Conservation (phyloP, 2,797 vertebrate species). For the Sebastes trivittatus region DNA sequence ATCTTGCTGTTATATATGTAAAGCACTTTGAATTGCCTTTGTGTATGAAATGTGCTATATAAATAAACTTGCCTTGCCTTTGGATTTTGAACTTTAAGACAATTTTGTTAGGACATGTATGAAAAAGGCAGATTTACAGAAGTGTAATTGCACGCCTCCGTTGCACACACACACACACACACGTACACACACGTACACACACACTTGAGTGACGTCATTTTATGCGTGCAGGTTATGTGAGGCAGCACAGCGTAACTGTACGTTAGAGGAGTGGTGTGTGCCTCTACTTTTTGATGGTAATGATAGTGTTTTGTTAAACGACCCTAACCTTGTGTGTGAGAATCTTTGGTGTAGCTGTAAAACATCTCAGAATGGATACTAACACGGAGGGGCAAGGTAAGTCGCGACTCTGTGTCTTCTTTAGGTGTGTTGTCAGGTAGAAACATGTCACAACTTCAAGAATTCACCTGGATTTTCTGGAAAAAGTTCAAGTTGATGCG, state of each 20-base stretch:
- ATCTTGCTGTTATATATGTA: too few relatives aligned
- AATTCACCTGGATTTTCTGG: neutral
- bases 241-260: fast-evolving
- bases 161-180: neutral
- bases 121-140: neutral
- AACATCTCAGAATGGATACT: neutral
- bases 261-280: fast-evolving
- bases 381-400: conserved; percentile 47
- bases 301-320: neutral
- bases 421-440: neutral
- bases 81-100: neutral
- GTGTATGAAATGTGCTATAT: too few relatives aligned
- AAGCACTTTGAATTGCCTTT: too few relatives aligned
- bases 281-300: too few relatives aligned
- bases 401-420: neutral
- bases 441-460: neutral
- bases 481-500: neutral
- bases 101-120: neutral
- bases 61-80: too few relatives aligned
- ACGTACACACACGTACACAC: neutral
- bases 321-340: fast-evolving
- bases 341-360: neutral
- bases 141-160: neutral
- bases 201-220: conserved; percentile 21
- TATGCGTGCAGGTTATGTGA: neutral